Conservation (phyloP, 2,113 vertebrate species). For the Tiliqua scincoides region DNA sequence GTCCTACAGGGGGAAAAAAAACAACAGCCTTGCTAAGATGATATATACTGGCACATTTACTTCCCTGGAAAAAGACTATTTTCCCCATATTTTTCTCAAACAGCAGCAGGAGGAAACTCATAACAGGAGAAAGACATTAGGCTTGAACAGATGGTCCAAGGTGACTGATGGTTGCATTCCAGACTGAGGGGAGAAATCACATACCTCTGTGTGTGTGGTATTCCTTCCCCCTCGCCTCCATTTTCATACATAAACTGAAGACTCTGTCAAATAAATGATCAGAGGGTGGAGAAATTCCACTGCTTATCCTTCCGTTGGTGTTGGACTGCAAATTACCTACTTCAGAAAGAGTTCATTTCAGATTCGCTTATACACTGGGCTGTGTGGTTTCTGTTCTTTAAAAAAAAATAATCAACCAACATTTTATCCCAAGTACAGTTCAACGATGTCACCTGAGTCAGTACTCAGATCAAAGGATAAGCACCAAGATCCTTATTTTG, state of each 20-base stretch:
- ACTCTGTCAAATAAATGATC: neutral
- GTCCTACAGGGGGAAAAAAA: neutral
- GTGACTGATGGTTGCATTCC: neutral
- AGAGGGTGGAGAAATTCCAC: neutral
- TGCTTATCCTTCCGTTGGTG: neutral
- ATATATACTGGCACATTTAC: neutral
- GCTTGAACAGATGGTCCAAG: neutral
- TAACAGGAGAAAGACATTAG: neutral
- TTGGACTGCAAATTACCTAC: neutral
- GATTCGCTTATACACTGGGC: neutral
- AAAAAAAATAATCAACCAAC: neutral
- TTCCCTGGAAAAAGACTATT: neutral
- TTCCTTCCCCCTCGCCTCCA: neutral
- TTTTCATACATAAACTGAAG: neutral
- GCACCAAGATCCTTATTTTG: too few species aligned
- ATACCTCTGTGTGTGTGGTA: neutral
- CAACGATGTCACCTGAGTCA: neutral
- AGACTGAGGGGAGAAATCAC: neutral
- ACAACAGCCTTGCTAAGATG: neutral
- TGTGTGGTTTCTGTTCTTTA: neutral
- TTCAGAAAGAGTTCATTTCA: neutral
- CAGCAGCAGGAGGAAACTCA: neutral
- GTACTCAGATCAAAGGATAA: too few species aligned
- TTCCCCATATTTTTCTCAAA: neutral
- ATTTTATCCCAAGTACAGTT: neutral